Percentiles rank a stretch among this genome's conserved stretches.
Conservation (phyloP, 2,113 vertebrate genomes). For the Odontophorus gujanensis region DNA sequence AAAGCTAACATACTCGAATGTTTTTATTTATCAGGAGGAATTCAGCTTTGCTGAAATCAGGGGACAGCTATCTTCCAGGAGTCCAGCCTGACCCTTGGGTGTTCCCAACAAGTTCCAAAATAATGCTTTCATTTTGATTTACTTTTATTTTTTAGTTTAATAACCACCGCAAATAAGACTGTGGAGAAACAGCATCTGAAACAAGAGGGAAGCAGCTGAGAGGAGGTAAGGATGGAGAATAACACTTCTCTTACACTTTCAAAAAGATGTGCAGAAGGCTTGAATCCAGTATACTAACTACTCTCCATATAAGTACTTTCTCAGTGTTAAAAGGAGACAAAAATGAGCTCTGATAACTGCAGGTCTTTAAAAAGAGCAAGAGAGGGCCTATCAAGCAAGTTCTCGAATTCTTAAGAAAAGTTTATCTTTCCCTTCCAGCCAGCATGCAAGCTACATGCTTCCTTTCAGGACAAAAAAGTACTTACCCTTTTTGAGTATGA, state of each 20-base stretch:
- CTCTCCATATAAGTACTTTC: not conserved
- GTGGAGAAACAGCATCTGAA: not conserved
- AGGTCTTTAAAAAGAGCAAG: not conserved
- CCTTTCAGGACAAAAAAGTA: conserved; percentile 37
- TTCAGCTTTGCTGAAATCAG: not conserved
- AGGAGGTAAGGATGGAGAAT: not conserved
- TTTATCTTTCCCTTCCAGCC: conserved; percentile 10
- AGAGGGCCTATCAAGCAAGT: not conserved
- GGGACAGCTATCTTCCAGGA: not conserved
- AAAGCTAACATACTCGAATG: not conserved
- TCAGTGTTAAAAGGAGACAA: not conserved
- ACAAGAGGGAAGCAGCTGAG: not conserved
- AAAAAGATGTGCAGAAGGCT: not conserved
- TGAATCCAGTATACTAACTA: not conserved
- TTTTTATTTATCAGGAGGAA: not conserved
- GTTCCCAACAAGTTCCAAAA: not conserved
- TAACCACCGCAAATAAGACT: not conserved
- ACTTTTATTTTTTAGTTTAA: not conserved
- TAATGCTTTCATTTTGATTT: not conserved
- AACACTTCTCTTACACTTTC: not conserved
- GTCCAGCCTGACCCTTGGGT: not conserved
- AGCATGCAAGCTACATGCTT: conserved; percentile 3
- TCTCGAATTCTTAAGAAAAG: not conserved
- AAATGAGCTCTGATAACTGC: not conserved
- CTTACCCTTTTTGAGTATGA: conserved; percentile 23